Base-by-base conservation (phyloP, 2,113 vertebrate genomes). In the Sorex fumeus region DNA sequence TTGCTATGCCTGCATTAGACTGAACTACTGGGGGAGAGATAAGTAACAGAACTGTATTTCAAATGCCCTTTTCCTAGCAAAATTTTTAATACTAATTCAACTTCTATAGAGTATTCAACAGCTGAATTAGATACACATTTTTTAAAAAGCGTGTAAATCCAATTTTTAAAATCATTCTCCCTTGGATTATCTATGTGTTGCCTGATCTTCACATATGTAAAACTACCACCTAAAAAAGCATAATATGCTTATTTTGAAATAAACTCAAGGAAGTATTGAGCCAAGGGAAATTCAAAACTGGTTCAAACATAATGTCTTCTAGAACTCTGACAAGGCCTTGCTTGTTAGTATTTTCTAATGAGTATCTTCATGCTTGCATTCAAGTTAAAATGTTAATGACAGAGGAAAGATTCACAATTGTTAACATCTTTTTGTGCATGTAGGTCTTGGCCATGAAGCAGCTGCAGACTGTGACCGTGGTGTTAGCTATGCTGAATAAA, bases 171-270 rank as follows among this genome's bases (percentile, higher is more conserved):
- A 53, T 40, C 13, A 1, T 88, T 72, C 43, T 66, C 79, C 18
- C 6, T 40, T 50, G n/a, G 21, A 50, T 81, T 82, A 67, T 69
- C 30, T 83, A 71, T 27, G 57, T 93, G n/a, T 53, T 19, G 28
- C 27, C 19, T 8, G 16, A 23, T 75, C 27, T 47, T 70, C 32
- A n/a, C 21, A 62, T 62, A 70, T 70, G 28, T 66, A 77, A 91
- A 64, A 50, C 27, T 45, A 80, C 67, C 13, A 74, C 34, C 79
- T 91, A 66, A 84, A 66, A 84, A 79, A 88, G 74, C 15, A 80
- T n/a, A 25, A 74, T n/a, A 25, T 36, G 66, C 78, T 79, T 88
- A 60, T 45, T 88, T 47, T 79, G 34, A 88, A 88, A 80, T 16
- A 13, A 88, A 74, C 45, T 88, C 74, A 78, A n/a, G 74, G 45